Conservation (phyloP, 2,113 vertebrate genomes). For the Taxidea taxus region DNA sequence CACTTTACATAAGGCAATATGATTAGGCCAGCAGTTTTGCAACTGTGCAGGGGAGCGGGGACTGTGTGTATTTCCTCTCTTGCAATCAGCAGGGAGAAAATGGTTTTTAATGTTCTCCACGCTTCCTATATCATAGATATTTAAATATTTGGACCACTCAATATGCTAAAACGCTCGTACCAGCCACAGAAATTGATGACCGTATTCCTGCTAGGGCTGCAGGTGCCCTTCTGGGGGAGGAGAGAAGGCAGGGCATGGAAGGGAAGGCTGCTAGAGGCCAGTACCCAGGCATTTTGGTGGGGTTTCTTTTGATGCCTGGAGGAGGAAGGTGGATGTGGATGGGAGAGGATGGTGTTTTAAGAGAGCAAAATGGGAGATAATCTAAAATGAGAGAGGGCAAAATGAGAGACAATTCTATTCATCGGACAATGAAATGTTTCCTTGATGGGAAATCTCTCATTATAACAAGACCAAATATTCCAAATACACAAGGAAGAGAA, state of each 20-base stretch:
- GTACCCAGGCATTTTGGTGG: constrained; percentile 51
- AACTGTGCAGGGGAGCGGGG: constrained; percentile 44
- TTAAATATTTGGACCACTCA: constrained; percentile 76
- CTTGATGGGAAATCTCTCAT: neutral
- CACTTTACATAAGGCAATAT: constrained; percentile 81
- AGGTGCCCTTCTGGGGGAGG: constrained; percentile 58
- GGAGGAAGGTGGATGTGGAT: neutral
- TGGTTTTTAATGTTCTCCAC: constrained; percentile 69
- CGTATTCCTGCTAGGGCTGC: constrained; percentile 50
- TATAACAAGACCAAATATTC: neutral
- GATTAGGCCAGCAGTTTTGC: constrained; percentile 76
- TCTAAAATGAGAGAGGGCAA: too few relatives aligned
- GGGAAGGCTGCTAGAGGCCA: constrained; percentile 35
- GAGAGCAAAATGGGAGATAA: neutral
- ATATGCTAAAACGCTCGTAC: constrained; percentile 62
- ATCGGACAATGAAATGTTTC: neutral
- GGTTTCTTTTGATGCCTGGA: neutral
- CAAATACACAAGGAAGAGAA: neutral
- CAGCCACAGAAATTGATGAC: constrained; percentile 56
- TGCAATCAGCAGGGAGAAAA: constrained; percentile 69
- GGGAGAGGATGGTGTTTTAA: neutral
- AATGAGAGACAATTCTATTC: too few relatives aligned
- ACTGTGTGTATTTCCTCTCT: constrained; percentile 52
- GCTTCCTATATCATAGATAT: constrained; percentile 74
- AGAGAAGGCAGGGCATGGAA: constrained; percentile 51